These are phyloP conservation scores for Entomobrya multifasciata DNA, from an alignment of 2,888 invertebrate genomes.

Conservation along the genomic window DNA sequence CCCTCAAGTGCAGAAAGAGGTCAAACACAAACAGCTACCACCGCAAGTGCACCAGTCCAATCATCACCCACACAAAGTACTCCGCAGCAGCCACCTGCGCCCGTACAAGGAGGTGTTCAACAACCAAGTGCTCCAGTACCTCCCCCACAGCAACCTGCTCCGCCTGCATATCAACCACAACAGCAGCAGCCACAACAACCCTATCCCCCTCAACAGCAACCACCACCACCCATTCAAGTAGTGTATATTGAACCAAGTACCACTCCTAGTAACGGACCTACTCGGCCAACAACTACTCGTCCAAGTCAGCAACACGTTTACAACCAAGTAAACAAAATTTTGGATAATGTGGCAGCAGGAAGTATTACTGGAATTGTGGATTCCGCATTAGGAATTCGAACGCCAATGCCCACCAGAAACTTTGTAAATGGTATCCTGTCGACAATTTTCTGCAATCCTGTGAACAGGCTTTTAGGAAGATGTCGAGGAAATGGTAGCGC, in stretches of 20 bases:
- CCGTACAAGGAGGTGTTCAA: not conserved
- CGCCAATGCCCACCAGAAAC: conserved; percentile 61
- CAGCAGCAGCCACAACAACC: too few relatives aligned
- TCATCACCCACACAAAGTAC: not conserved
- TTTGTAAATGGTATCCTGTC: conserved; percentile 69
- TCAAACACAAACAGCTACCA: conserved; percentile 4
- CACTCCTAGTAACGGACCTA: conserved; percentile 13
- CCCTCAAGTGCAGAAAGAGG: not conserved
- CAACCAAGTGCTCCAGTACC: not conserved
- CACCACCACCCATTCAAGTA: conserved; percentile 47
- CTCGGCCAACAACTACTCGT: conserved; percentile 44
- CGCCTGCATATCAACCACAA: conserved; percentile 30
- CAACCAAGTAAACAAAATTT: conserved; percentile 68
- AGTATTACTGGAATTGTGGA: conserved; percentile 54
- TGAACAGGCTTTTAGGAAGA: conserved; percentile 58
- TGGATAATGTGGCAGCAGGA: conserved; percentile 59
- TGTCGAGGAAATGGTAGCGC: conserved; percentile 24
- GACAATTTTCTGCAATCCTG: conserved; percentile 69
- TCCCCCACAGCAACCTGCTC: too few relatives aligned
- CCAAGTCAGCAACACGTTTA: conserved; percentile 64
- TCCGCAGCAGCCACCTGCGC: not conserved
- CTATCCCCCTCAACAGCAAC: conserved; percentile 18
- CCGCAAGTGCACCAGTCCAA: too few relatives aligned
- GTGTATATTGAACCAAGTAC: conserved; percentile 40
- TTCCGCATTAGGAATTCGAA: conserved; percentile 62